Evolutionary conservation across 1,140 invertebrate genomes (phyloP).

Genomic region (Euborellia annulipes): DNA sequence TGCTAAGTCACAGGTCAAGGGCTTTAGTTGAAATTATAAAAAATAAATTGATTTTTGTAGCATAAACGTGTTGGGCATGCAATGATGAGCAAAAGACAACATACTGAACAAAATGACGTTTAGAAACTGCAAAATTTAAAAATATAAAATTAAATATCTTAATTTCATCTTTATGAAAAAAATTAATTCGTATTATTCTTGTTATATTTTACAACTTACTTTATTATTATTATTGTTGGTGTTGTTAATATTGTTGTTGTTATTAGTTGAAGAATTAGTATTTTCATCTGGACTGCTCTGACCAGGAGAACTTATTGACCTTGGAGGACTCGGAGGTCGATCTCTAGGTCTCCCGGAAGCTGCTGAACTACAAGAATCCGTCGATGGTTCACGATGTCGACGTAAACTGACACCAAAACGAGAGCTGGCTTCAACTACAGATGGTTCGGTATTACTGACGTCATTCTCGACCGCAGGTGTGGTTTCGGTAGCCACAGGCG

Average conservation of each 20-base stretch:
- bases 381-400: conserved; percentile 44
- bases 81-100: too few species aligned
- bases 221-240: not conserved
- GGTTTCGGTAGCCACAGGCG: conserved; percentile 15
- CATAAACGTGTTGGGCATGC: too few species aligned
- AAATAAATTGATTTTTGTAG: too few species aligned
- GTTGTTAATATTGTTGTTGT: not conserved
- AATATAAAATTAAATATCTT: too few species aligned
- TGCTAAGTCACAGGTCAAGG: too few species aligned
- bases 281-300: not conserved
- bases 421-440: conserved; percentile 50
- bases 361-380: conserved; percentile 37
- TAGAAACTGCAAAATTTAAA: too few species aligned
- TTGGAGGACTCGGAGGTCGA: conserved; percentile 16
- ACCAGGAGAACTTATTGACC: not conserved
- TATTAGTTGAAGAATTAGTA: not conserved
- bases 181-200: too few species aligned
- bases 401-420: conserved; percentile 53
- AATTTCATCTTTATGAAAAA: too few species aligned
- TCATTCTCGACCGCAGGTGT: conserved; percentile 29
- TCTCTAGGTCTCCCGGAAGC: conserved; percentile 19
- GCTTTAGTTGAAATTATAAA: too few species aligned
- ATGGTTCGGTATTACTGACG: conserved; percentile 43
- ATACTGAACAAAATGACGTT: too few species aligned
- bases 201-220: too few species aligned